Base-by-base conservation (phyloP, 2,113 vertebrate genomes). In the Nyctibius bracteatus region DNA sequence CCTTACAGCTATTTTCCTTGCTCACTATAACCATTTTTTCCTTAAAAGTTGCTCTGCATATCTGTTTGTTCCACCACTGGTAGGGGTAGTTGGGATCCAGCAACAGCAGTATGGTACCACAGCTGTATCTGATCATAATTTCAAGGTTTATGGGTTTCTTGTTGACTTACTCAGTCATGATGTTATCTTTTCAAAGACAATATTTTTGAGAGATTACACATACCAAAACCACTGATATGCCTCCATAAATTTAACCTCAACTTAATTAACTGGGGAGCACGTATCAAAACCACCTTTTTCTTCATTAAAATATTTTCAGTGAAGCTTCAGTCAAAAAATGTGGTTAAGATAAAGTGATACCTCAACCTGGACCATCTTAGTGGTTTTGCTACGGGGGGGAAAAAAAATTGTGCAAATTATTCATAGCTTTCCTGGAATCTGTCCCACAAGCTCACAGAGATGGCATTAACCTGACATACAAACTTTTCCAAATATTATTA, bases 401-500 rank as follows among this genome's bases (percentile, higher is more conserved):
- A 62, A 30, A 19, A 37, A n/a, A 77, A 43, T 18, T 24, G n/a
- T 68, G 30, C 16, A 65, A 89, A 82, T 89, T 88, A 83, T 83
- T 68, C 49, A 66, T n/a, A 73, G 62, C 27, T 81, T 86, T 79
- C 39, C 54, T 70, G 39, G 49, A 85, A 14, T 58, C 54, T 95
- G 52, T 67, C 66, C 39, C 39, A 35, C 46, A 81, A 86, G 46
- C 67, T 77, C 49, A 39, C 21, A 58, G 67, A 81, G 24, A 20
- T 70, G 30, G 33, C 14, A 14, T 63, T 68, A 93, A 66, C 51
- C 15, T 52, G 24, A 70, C 25, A 81, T 47, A 83, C 2, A 88
- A 92, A 96, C 24, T 94, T 84, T 49, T 49, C 71, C 55, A 96
- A 81, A 84, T 63, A 72, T 63, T 87, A 92, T 80, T 77, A 94